phyloP scores from a whole-genome alignment of 2,113 vertebrate species.

The Peromyscus polionotus region DNA sequence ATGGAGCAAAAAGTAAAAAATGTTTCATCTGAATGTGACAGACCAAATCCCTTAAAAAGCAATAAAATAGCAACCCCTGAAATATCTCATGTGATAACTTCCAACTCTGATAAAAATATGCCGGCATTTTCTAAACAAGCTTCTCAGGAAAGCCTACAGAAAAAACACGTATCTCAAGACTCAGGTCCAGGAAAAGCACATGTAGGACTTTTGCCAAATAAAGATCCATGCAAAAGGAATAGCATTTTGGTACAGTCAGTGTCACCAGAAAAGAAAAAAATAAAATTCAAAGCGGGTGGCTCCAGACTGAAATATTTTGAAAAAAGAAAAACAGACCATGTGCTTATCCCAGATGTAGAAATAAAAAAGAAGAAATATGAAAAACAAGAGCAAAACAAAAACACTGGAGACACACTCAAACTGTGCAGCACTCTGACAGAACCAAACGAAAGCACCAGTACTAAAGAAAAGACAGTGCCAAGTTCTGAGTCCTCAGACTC shows the following conservation, averaged over 20 bases:
- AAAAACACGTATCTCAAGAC: slow-evolving; percentile 48
- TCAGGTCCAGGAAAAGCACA: background rate
- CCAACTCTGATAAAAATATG: slow-evolving; percentile 51
- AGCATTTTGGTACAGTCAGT: slow-evolving; percentile 34
- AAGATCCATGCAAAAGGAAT: slow-evolving; percentile 31
- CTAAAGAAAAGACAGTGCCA: slow-evolving; percentile 53
- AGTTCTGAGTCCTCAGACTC: slow-evolving; percentile 51
- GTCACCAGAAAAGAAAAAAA: slow-evolving; percentile 21
- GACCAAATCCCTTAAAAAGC: slow-evolving; percentile 26
- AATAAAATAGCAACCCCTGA: slow-evolving; percentile 9
- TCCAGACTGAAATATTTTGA: slow-evolving; percentile 33
- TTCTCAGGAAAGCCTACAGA: background rate
- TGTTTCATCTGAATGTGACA: slow-evolving; percentile 60
- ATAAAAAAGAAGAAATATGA: slow-evolving; percentile 71
- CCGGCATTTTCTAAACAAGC: background rate
- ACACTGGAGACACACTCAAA: slow-evolving; percentile 29
- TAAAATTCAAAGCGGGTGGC: slow-evolving; percentile 7
- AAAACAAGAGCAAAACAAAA: slow-evolving; percentile 61
- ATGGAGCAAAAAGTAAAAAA: background rate
- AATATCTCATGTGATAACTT: background rate
- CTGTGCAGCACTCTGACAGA: slow-evolving; percentile 8
- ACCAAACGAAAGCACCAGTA: background rate
- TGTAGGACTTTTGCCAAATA: background rate
- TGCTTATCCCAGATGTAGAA: background rate
- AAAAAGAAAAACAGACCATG: slow-evolving; percentile 67